phyloP scores from a whole-genome alignment of 2,888 invertebrate genomes.

The Tachina grossa region DNA sequence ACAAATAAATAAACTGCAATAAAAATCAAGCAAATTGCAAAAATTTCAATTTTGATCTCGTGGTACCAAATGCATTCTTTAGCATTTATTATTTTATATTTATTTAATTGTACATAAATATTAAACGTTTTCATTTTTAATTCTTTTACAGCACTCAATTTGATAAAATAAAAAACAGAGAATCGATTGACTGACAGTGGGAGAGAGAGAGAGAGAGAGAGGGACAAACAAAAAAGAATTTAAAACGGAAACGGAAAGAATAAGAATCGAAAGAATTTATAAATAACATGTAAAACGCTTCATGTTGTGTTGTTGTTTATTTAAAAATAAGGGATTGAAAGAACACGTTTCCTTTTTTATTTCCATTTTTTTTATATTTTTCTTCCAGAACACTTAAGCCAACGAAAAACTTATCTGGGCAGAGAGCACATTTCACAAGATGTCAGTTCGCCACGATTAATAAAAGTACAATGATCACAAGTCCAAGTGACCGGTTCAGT shows the following conservation, averaged over 20 bases:
- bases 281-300: slow-evolving; percentile 18
- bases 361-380: slow-evolving; percentile 14
- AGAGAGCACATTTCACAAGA: slow-evolving; percentile 97
- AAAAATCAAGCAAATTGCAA: background rate
- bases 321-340: slow-evolving; percentile 30
- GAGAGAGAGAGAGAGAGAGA: background rate
- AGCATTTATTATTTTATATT: slow-evolving; percentile 46
- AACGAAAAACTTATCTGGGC: slow-evolving; percentile 85
- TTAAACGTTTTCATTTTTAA: slow-evolving; percentile 50
- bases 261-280: background rate
- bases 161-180: slow-evolving; percentile 20
- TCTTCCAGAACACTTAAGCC: slow-evolving; percentile 2
- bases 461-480: slow-evolving; percentile 96
- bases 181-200: background rate
- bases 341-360: slow-evolving; percentile 16
- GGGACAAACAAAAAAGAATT: background rate
- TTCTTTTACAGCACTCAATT: slow-evolving; percentile 44
- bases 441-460: slow-evolving; percentile 89
- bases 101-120: slow-evolving; percentile 62
- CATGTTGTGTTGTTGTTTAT: background rate
- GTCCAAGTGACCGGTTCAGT: slow-evolving; percentile 88
- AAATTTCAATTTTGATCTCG: slow-evolving; percentile 31
- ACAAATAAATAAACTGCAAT: background rate
- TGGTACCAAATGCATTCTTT: slow-evolving; percentile 53
- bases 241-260: background rate